Percentiles rank a stretch among this genome's conserved stretches.
These are phyloP conservation scores for Myopa tessellatipennis DNA, from an alignment of 2,888 invertebrate species.

Conservation along the genomic window DNA sequence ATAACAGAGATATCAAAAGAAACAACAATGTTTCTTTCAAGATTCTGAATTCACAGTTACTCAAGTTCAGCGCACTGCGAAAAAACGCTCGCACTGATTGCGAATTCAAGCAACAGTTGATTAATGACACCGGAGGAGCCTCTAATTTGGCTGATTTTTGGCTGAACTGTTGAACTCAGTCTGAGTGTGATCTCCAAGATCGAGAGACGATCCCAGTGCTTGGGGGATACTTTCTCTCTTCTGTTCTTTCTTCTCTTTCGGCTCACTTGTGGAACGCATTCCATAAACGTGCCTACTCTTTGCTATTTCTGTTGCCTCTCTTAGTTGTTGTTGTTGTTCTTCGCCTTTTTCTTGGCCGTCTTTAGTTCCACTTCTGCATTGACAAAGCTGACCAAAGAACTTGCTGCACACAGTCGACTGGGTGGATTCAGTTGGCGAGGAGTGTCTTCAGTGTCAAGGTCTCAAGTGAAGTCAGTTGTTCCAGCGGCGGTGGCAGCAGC, in stretches of 20 bases:
- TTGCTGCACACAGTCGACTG: slow-evolving; percentile 56
- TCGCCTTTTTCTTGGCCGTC: not conserved
- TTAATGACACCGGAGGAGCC: not conserved
- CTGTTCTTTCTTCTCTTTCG: not conserved
- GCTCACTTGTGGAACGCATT: slow-evolving; percentile 18
- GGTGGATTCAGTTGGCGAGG: slow-evolving; percentile 64
- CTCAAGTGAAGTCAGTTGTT: slow-evolving; percentile 53
- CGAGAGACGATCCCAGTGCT: too few species aligned
- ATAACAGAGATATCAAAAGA: too few species aligned
- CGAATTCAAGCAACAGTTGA: not conserved
- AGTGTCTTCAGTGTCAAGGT: slow-evolving; percentile 70
- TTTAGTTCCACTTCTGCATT: not conserved
- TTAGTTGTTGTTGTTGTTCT: not conserved
- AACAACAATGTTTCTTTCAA: too few species aligned
- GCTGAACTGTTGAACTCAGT: not conserved
- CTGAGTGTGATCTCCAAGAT: too few species aligned
- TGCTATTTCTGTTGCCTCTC: not conserved
- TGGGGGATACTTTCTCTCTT: not conserved
- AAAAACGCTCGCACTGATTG: not conserved
- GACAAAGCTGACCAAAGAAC: slow-evolving; percentile 57
- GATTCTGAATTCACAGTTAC: too few species aligned
- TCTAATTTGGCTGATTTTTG: slow-evolving; percentile 7
- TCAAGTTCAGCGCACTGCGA: not conserved
- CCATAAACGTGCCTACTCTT: not conserved
- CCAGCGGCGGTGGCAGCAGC: slow-evolving; percentile 31